Evolutionary conservation across 2,888 invertebrate species (phyloP).

Genomic region (Eurois occulta): DNA sequence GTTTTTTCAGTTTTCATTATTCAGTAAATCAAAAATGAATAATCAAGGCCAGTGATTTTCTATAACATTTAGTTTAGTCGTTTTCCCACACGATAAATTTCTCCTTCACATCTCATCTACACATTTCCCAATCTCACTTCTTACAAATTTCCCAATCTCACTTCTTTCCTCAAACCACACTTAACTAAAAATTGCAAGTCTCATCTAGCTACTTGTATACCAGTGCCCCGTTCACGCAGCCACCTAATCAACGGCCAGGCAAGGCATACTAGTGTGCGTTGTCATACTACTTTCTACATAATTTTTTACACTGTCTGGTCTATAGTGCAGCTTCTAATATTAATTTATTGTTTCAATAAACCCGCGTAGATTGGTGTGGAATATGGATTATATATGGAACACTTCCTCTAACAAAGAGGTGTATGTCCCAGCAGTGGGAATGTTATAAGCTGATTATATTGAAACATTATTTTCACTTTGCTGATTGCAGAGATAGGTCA

Average conservation of each 20-base stretch:
- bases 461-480: slow-evolving; percentile 23
- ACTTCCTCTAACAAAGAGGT: background rate
- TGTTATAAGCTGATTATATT: background rate
- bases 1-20: too few relatives aligned
- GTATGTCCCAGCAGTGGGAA: too few relatives aligned
- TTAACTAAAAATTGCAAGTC: slow-evolving; percentile 12
- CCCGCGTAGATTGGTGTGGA: too few relatives aligned
- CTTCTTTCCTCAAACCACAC: slow-evolving; percentile 1
- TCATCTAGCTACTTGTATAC: slow-evolving; percentile 36
- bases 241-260: slow-evolving; percentile 78
- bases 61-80: too few relatives aligned
- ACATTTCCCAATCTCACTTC: background rate
- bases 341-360: slow-evolving; percentile 41
- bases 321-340: slow-evolving; percentile 67
- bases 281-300: slow-evolving; percentile 88
- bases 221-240: slow-evolving; percentile 68
- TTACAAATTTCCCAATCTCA: background rate
- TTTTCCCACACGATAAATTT: too few relatives aligned
- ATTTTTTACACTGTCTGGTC: slow-evolving; percentile 82
- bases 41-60: background rate
- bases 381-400: background rate
- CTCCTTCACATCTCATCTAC: too few relatives aligned
- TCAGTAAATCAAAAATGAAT: background rate
- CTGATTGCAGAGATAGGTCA: too few relatives aligned
- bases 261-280: slow-evolving; percentile 77